These are phyloP conservation scores for Pseudomyrmex concolor DNA, from an alignment of 1,140 invertebrate species.

Conservation along the genomic window DNA sequence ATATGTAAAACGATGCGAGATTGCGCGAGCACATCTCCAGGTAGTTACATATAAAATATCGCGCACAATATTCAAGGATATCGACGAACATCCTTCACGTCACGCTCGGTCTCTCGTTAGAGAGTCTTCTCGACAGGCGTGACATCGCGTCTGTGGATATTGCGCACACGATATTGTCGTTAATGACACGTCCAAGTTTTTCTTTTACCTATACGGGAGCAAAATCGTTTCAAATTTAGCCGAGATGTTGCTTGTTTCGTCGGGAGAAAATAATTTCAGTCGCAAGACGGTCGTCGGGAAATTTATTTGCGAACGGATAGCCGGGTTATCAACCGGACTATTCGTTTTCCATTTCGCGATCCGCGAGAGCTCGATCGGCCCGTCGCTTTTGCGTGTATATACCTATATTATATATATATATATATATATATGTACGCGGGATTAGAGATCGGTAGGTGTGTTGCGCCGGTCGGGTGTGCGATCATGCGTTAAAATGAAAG, in stretches of 20 bases:
- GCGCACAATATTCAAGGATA: constrained; percentile 30
- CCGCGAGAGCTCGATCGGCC: constrained; percentile 29
- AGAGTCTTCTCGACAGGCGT: constrained; percentile 16
- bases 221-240: constrained; percentile 12
- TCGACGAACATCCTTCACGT: neutral
- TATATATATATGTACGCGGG: constrained; percentile 59
- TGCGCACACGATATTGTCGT: neutral
- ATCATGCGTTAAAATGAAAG: constrained; percentile 85
- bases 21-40: constrained; percentile 22
- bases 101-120: neutral
- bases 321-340: constrained; percentile 24
- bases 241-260: constrained; percentile 31
- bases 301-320: constrained; percentile 37
- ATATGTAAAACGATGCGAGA: constrained; percentile 20
- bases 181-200: constrained; percentile 2
- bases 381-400: constrained; percentile 28
- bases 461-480: constrained; percentile 77
- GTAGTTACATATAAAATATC: constrained; percentile 48
- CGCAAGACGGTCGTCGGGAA: constrained; percentile 22
- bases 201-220: constrained; percentile 1
- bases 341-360: constrained; percentile 63
- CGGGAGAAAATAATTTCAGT: constrained; percentile 43
- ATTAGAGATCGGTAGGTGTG: constrained; percentile 82
- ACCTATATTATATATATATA: too few species aligned
- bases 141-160: neutral